Evolutionary conservation across 2,888 invertebrate genomes (phyloP), one percentile per base, ranked within the genome.

Genomic region (Rotaria magnacalcarata): DNA sequence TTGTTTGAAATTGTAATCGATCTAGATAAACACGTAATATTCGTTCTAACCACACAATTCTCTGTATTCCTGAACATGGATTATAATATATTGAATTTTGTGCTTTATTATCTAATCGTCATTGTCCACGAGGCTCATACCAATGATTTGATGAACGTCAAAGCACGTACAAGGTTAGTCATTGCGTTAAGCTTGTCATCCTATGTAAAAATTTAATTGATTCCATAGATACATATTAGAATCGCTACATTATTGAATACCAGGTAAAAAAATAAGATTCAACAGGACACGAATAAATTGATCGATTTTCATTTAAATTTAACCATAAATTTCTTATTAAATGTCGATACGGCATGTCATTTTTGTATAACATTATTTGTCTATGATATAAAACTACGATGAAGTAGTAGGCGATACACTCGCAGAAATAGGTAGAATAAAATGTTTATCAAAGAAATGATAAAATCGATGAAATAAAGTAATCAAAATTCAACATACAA

Each of bases 21-120:
- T 43, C 21, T 47, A 80, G 24, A 80, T 80, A n/a, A 24, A 80
- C 24, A n/a, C 19, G 0, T 14, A 47, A 47, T 19, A 80, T 47
- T 24, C 4, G 10, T 47, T 80, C 80, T 80, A 80, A 43, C 80
- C 80, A 80, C 11, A 80, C 80, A 16, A 47, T 80, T 80, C 47
- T 24, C 80, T n/a, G 47, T 47, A 80, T 80, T n/a, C 80, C 47
- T 14, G 80, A 80, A n/a, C 43, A n/a, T 7, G 80, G 80, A 24
- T 47, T 80, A 80, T 80, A 80, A 47, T 11, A 47, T 3, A 80
- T 80, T 2, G n/a, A n/a, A 5, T 80, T 80, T 2, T 1, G 7
- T n/a, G 24, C 24, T 24, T 21, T 11, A 34, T 34, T 6, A 80
- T 80, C 24, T 47, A 80, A 80, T 19, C 24, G 3, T 47, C 47